A percentile compares a stretch with the other conserved stretches of the same genome.
Evolutionary conservation across 30 jellyfish, hydroid and myxozoan genomes (phyloP).

Genomic region (Aurelia coerulea): DNA sequence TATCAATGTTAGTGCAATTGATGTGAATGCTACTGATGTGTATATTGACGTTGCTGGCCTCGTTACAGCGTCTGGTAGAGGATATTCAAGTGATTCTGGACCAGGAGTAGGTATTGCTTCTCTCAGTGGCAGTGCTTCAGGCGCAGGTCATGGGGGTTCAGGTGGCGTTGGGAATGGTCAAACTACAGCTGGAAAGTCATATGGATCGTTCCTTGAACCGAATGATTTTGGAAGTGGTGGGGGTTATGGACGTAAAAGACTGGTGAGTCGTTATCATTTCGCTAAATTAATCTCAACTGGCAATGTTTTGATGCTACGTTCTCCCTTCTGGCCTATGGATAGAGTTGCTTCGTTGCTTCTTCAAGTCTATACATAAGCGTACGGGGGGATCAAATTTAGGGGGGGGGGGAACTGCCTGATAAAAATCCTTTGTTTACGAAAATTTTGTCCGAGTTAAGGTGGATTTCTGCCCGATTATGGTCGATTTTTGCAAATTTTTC

Average conservation of each 20-base stretch:
- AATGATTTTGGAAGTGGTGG: constrained; percentile 69
- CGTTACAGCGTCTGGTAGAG: constrained; percentile 49
- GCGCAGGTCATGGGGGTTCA: constrained; percentile 64
- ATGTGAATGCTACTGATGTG: constrained; percentile 48
- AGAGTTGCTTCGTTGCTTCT: too few species aligned
- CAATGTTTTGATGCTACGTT: too few species aligned
- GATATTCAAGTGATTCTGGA: constrained; percentile 44
- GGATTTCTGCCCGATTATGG: too few species aligned
- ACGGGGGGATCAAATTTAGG: too few species aligned
- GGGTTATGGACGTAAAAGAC: constrained; percentile 61
- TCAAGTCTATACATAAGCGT: too few species aligned
- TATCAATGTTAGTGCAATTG: constrained; percentile 33
- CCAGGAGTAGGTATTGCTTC: constrained; percentile 48
- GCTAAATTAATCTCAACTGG: too few species aligned
- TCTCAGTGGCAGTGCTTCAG: constrained; percentile 42
- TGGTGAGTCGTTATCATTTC: constrained; percentile 1
- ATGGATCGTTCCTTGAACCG: constrained; percentile 64
- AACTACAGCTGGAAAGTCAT: constrained; percentile 46
- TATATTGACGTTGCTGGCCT: constrained; percentile 45
- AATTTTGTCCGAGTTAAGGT: too few species aligned
- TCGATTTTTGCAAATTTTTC: too few species aligned
- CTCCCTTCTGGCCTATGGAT: too few species aligned
- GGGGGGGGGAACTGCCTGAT: too few species aligned
- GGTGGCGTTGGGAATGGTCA: constrained; percentile 66
- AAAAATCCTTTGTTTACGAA: too few species aligned